These are phyloP conservation scores for Fragum whitleyi DNA, from an alignment of 2,888 invertebrate genomes.

Conservation along the genomic window DNA sequence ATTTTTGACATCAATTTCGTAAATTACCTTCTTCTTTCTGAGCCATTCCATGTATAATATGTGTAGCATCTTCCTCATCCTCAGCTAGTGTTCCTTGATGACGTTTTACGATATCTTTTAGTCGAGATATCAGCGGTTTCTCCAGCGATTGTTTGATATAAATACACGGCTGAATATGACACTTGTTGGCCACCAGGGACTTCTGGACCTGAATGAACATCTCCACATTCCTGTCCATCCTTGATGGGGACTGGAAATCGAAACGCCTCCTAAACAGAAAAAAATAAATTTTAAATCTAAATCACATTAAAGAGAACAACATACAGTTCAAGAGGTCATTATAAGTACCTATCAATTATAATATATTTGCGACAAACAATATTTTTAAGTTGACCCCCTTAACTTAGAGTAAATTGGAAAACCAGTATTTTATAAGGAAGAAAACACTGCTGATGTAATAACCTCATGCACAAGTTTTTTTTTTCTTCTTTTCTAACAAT, in stretches of 20 bases:
- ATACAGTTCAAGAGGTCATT: too few relatives aligned
- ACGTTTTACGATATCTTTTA: slow-evolving; percentile 94
- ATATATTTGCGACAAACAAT: too few relatives aligned
- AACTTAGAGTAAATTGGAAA: too few relatives aligned
- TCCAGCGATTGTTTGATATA: slow-evolving; percentile 91
- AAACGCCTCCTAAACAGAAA: slow-evolving; percentile 89
- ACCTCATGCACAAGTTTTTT: too few relatives aligned
- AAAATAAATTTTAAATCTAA: slow-evolving; percentile 2
- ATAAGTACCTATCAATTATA: too few relatives aligned
- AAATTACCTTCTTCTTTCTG: slow-evolving; percentile 1
- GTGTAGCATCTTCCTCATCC: slow-evolving; percentile 95
- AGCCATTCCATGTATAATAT: slow-evolving; percentile 90
- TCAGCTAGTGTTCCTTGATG: slow-evolving; percentile 94
- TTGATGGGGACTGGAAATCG: slow-evolving; percentile 92
- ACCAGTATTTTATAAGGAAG: too few relatives aligned
- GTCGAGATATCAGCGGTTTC: slow-evolving; percentile 89
- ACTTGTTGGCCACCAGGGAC: slow-evolving; percentile 92
- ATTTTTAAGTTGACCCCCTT: too few relatives aligned
- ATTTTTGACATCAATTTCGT: too few relatives aligned
- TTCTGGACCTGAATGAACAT: slow-evolving; percentile 90
- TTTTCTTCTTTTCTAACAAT: too few relatives aligned
- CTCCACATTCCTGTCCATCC: slow-evolving; percentile 96
- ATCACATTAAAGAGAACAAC: too few relatives aligned
- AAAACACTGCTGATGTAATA: too few relatives aligned
- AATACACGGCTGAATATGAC: slow-evolving; percentile 92